Base-by-base conservation (phyloP, 2,113 vertebrate species). In the Oxygymnocypris stewartii region DNA sequence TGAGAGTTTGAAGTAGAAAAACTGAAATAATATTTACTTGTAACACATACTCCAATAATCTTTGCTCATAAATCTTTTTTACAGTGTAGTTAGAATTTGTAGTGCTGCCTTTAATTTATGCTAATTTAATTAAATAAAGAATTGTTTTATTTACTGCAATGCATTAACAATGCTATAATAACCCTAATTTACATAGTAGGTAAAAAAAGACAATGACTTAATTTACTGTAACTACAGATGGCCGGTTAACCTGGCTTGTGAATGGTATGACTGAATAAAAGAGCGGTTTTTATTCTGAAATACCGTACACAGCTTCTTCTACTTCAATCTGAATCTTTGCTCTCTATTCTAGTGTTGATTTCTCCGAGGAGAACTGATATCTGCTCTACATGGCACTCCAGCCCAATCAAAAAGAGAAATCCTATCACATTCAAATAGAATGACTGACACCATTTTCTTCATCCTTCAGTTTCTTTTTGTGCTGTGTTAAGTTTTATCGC, bases 371-470 rank as follows among this genome's bases (percentile, higher is more conserved):
- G 47, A 85, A 49, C 61, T n/a, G 25, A 78, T 51, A 65, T 85
- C 54, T 63, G 44, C 71, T 76, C 61, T 67, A 8, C 73, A 65
- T 51, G 37, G n/a, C 79, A 81, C 59, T 28, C 79, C 37, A 81
- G 13, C 59, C 37, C 79, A 81, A 63, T 47, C 79, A 80, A 42
- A 81, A 25, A 44, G 23, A 28, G 44, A 81, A 65, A 12, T 13
- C 79, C 37, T 65, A 65, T 81, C n/a, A 65, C 79, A 47, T 47
- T 44, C 59, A 65, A 65, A 82, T 65, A 82, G 40, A 82, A 82
- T 82, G 79, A 82, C 79, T 82, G 79, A 65, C 59, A 82, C 79
- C 42, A 25, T 76, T 76, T 67, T 49, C 13, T 49, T 47, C 74
- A 49, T 47, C n/a, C 44, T 74, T 42, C 37, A 35, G 6, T 35